Percentiles rank a stretch among this genome's conserved stretches.
These are phyloP conservation scores for Conomelus anceps DNA, from an alignment of 2,888 invertebrate genomes.

Conservation along the genomic window DNA sequence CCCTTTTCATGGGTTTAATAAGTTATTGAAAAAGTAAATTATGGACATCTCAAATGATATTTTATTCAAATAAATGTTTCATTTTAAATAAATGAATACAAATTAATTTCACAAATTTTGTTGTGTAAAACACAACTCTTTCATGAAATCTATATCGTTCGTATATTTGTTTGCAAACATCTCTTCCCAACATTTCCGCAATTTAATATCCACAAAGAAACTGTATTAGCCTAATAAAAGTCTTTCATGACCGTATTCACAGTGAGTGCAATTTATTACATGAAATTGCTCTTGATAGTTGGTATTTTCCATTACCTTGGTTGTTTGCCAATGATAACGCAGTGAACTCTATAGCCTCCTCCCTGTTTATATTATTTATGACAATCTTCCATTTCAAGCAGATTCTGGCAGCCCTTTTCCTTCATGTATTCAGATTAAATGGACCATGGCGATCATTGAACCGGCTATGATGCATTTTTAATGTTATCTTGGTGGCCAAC, in stretches of 20 bases:
- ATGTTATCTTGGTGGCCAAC: not conserved
- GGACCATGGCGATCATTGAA: not conserved
- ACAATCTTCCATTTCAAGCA: not conserved
- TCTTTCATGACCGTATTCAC: not conserved
- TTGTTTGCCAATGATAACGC: not conserved
- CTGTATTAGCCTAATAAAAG: not conserved
- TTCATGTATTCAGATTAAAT: not conserved
- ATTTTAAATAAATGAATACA: too few species aligned
- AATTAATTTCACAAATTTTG: too few species aligned
- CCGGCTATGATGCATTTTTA: not conserved
- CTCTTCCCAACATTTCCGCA: not conserved
- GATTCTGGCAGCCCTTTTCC: not conserved
- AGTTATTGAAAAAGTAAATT: too few species aligned
- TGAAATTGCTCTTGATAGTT: not conserved
- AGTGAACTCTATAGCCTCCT: not conserved
- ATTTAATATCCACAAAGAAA: not conserved
- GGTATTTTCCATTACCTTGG: not conserved
- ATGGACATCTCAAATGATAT: too few species aligned
- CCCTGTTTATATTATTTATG: not conserved
- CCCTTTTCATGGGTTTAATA: too few species aligned
- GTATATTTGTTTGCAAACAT: not conserved
- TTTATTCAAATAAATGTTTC: too few species aligned
- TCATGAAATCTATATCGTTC: not conserved
- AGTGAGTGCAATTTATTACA: not conserved
- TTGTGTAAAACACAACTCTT: not conserved